A percentile compares a stretch with the other conserved stretches of the same genome.
Evolutionary conservation across 2,888 invertebrate species (phyloP).

Genomic region (Ischnura elegans): DNA sequence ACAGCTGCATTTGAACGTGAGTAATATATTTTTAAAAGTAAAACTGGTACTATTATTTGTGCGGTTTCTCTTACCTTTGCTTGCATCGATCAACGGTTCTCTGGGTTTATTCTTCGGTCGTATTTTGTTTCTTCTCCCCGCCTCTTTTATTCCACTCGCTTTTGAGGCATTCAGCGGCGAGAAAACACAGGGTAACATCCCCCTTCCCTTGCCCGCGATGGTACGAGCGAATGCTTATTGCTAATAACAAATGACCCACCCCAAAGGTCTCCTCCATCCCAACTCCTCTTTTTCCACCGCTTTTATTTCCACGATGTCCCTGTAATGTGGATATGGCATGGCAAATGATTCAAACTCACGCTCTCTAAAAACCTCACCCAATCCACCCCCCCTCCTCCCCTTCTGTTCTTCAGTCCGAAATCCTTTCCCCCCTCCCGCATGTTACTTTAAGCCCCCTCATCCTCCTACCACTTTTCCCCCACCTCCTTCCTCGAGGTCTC

Average conservation of each 20-base stretch:
- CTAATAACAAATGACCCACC: slow-evolving; percentile 51
- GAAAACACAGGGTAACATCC: slow-evolving; percentile 42
- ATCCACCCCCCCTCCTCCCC: neutral
- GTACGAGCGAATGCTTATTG: slow-evolving; percentile 53
- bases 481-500: neutral
- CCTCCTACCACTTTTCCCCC: neutral
- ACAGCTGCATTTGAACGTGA: neutral
- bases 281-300: neutral
- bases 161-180: neutral
- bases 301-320: slow-evolving; percentile 40
- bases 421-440: neutral
- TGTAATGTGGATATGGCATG: slow-evolving; percentile 63
- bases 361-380: too few species aligned
- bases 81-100: slow-evolving; percentile 10
- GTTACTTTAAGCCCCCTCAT: neutral
- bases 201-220: slow-evolving; percentile 18
- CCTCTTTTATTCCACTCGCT: neutral
- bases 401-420: too few species aligned
- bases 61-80: neutral
- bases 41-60: neutral
- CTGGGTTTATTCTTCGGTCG: neutral
- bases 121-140: neutral
- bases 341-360: slow-evolving; percentile 61
- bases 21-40: neutral
- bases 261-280: neutral